Conservation (phyloP, 2,888 invertebrate genomes). For the Aphidoletes aphidimyza region DNA sequence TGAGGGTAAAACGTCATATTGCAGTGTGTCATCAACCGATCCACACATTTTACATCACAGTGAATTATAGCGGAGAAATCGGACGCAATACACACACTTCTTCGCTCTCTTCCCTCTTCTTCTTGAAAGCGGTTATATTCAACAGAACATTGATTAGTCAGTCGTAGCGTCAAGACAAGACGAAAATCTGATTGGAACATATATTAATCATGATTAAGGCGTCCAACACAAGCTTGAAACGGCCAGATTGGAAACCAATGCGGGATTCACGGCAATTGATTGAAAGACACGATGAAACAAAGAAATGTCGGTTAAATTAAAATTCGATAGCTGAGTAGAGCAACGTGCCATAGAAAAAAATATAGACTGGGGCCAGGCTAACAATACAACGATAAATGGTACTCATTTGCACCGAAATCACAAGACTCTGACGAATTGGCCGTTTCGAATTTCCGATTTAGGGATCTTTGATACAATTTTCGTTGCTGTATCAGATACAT, state of each 20-base stretch:
- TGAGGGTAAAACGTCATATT: background rate
- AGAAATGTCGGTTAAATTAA: constrained; percentile 36
- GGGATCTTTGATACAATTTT: background rate
- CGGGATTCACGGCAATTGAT: constrained; percentile 24
- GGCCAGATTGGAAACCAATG: constrained; percentile 30
- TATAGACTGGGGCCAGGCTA: too few species aligned
- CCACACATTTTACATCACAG: too few species aligned
- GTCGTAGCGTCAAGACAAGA: constrained; percentile 12
- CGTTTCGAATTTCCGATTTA: constrained; percentile 26
- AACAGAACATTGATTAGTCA: background rate
- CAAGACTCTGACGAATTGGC: background rate
- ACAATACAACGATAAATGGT: constrained; percentile 31
- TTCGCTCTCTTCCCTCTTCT: too few species aligned
- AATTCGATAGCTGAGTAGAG: background rate
- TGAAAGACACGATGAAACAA: background rate
- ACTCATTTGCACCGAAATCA: constrained; percentile 27
- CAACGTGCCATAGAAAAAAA: too few species aligned
- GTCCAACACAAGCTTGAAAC: background rate
- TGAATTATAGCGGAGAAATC: too few species aligned
- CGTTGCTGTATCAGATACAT: background rate
- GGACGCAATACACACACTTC: too few species aligned
- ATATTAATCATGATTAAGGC: constrained; percentile 50
- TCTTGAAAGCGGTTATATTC: too few species aligned
- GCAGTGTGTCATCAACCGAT: background rate
- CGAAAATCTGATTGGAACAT: background rate